Conservation (phyloP, 1,140 invertebrate species). For the Philopotamus ludificatus region DNA sequence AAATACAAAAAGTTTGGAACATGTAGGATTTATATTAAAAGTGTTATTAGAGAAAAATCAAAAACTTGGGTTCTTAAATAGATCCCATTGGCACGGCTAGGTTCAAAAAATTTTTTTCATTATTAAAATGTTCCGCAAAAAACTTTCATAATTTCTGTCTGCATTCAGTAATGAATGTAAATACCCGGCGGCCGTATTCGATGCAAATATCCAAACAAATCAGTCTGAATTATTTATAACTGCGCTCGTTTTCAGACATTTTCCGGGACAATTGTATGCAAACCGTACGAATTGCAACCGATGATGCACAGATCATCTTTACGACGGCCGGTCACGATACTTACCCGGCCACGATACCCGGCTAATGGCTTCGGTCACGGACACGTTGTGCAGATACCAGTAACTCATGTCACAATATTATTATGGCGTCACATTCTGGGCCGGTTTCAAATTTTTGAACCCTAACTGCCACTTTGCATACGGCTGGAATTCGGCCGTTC, state of each 20-base stretch:
- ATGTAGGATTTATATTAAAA: no score
- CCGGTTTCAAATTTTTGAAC: background rate
- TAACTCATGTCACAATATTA: background rate
- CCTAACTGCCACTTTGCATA: background rate
- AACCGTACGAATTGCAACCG: constrained; percentile 6
- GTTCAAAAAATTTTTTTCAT: no score
- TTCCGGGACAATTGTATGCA: background rate
- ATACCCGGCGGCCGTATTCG: background rate
- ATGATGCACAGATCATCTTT: constrained; percentile 10
- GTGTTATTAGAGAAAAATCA: no score
- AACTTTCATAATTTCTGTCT: background rate
- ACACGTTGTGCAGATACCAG: constrained; percentile 1
- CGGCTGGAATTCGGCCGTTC: background rate
- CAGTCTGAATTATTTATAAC: no score
- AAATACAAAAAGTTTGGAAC: no score
- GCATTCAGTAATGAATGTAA: background rate
- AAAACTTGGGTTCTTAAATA: no score
- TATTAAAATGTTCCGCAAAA: background rate
- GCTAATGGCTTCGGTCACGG: background rate
- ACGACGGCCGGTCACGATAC: constrained; percentile 1
- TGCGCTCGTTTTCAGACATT: no score
- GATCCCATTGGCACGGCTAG: no score
- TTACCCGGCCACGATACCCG: background rate
- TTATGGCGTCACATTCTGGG: background rate
- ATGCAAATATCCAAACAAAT: no score